Evolutionary conservation across 92 coral and sea anemone species (phyloP), one percentile per base, ranked within the genome.

Genomic region (Siderastrea radians): DNA sequence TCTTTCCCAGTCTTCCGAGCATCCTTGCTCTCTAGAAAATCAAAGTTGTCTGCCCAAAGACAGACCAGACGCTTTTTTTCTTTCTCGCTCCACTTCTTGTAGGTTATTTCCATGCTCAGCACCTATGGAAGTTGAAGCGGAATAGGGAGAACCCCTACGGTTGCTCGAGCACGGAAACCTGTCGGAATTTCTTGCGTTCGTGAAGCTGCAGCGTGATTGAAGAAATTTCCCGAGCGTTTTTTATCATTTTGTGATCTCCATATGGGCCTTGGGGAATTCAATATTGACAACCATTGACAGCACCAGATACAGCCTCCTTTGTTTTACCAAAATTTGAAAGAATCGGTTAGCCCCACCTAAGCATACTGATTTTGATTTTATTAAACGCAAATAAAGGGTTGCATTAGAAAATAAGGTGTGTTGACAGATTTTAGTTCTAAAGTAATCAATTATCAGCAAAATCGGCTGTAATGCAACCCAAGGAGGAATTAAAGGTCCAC

Each of bases 1-100:
- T 50, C 74, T 44, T n/a, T 86, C 82, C 89, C 89, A 86, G 15
- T 55, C 78, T 86, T 86, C 72, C 78, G 11, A 48, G 77, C 50
- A 62, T 86, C 78, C 68, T 86, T 86, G 70, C 86, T 80, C 81
- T 80, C 82, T 16, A 80, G 87, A 38, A 53, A 57, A n/a, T 67
- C 15, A 38, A 52, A 68, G 44, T 86, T 86, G n/a, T 86, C 90
- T 45, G 90, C 85, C 85, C 81, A 80, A 49, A 88, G 72, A 13
- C 68, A 51, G 69, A 82, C 72, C 46, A 82, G 53, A 69, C 74
- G 72, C 55, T 68, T 48, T 74, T 86, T 65, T 74, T 74, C 78
- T 58, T 88, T 83, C 73, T 74, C 66, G 45, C 77, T 88, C 87
- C 87, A 88, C 74, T 74, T 82, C 19, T 88, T 65, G 63, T 81